These are phyloP conservation scores for Urosaurus nigricauda DNA, from an alignment of 2,797 vertebrate genomes.

Conservation along the genomic window DNA sequence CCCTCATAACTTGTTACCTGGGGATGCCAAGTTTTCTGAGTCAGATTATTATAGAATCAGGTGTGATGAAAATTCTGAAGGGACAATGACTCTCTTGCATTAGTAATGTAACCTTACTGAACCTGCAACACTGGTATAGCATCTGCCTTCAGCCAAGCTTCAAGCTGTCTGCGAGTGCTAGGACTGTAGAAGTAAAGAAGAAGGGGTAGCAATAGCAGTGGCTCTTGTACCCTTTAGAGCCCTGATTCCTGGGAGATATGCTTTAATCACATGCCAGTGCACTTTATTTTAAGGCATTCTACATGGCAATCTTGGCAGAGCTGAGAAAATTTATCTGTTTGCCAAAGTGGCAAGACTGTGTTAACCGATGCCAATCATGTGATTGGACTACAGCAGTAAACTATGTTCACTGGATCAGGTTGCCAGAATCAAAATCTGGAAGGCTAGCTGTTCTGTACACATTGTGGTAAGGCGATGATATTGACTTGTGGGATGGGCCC, in stretches of 20 bases:
- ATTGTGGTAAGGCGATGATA: neutral
- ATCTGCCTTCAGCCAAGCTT: neutral
- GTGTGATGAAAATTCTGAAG: neutral
- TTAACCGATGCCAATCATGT: neutral
- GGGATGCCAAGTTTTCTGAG: neutral
- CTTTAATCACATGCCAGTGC: too few species aligned
- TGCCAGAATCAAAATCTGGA: constrained; percentile 15
- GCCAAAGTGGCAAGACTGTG: neutral
- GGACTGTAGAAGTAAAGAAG: neutral
- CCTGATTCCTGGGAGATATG: neutral
- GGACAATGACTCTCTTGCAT: neutral
- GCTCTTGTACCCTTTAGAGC: neutral
- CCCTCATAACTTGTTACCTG: neutral
- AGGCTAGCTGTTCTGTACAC: neutral
- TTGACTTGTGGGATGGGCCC: neutral
- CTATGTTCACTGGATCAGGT: neutral
- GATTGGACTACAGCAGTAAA: neutral
- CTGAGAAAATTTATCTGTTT: neutral
- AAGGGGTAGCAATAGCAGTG: neutral
- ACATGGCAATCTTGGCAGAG: constrained; percentile 1
- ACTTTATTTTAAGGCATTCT: neutral
- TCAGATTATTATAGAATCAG: neutral
- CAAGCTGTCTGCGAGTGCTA: neutral
- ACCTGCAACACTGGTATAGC: neutral
- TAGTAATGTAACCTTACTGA: constrained; percentile 26